Conservation (phyloP, 2,888 invertebrate genomes). For the Thymelicus acteon region DNA sequence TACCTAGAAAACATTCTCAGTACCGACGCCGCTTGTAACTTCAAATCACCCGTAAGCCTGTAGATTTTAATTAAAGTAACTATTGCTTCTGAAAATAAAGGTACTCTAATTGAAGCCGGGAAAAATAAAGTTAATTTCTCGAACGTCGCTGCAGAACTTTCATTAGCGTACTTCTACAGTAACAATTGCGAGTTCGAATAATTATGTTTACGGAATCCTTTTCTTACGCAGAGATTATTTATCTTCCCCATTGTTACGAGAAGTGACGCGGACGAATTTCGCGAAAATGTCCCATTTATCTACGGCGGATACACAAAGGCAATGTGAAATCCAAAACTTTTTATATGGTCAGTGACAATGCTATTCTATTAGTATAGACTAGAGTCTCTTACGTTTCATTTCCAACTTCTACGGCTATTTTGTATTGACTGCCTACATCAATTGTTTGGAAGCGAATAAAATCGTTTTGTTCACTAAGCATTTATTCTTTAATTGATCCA, state of each 20-base stretch:
- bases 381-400: conserved; percentile 78
- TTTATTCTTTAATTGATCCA: conserved; percentile 32
- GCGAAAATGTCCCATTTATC: conserved; percentile 82
- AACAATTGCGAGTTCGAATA: conserved; percentile 83
- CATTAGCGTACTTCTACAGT: conserved; percentile 74
- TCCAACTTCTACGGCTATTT: conserved; percentile 64
- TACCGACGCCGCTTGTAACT: conserved; percentile 31
- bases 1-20: conserved; percentile 24
- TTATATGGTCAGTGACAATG: conserved; percentile 83
- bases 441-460: conserved; percentile 17
- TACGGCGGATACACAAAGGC: conserved; percentile 78
- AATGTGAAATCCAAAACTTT: conserved; percentile 82
- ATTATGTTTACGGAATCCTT: conserved; percentile 84
- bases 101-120: conserved; percentile 69
- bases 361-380: conserved; percentile 59
- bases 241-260: conserved; percentile 80
- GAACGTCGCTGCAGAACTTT: conserved; percentile 70
- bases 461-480: background rate
- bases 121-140: conserved; percentile 67
- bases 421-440: conserved; percentile 50
- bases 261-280: conserved; percentile 83
- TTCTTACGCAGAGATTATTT: conserved; percentile 83
- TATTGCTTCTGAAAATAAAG: conserved; percentile 68
- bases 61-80: conserved; percentile 69
- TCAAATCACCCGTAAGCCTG: conserved; percentile 60